These are phyloP conservation scores for Malurus melanocephalus DNA, from an alignment of 2,113 vertebrate species.

Conservation along the genomic window DNA sequence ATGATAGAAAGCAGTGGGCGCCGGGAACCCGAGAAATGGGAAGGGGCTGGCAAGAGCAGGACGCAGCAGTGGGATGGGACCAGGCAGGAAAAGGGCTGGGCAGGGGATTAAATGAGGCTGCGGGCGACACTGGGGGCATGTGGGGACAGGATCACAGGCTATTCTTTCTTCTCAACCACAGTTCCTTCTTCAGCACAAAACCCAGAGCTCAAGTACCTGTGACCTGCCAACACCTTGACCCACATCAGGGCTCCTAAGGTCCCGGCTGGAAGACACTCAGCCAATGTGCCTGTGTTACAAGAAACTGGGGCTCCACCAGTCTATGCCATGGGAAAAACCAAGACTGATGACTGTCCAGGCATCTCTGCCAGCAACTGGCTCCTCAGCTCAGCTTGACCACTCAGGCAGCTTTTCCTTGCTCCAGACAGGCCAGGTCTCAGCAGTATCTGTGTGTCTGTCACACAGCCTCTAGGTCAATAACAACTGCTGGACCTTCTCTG, in stretches of 20 bases:
- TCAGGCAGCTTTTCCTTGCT: neutral
- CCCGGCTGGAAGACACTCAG: neutral
- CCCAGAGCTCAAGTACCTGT: neutral
- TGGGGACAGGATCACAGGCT: neutral
- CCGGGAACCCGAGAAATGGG: neutral
- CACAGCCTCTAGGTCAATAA: neutral
- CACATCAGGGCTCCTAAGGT: neutral
- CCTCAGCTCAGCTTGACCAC: neutral
- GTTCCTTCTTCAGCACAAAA: neutral
- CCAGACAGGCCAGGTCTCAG: neutral
- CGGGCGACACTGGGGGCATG: neutral
- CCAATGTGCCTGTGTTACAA: neutral
- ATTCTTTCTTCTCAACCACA: neutral
- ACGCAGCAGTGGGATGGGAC: neutral
- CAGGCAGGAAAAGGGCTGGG: neutral
- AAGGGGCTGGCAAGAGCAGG: neutral
- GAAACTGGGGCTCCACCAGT: too few relatives aligned
- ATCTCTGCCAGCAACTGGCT: neutral
- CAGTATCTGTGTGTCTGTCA: neutral
- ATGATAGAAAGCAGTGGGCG: neutral
- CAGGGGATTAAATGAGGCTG: neutral
- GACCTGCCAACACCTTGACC: neutral
- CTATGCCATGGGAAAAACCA: neutral
- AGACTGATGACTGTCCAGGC: too few relatives aligned
- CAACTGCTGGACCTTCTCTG: neutral